These are phyloP conservation scores for Zootoca vivipara DNA, from an alignment of 2,113 vertebrate genomes.

Conservation along the genomic window DNA sequence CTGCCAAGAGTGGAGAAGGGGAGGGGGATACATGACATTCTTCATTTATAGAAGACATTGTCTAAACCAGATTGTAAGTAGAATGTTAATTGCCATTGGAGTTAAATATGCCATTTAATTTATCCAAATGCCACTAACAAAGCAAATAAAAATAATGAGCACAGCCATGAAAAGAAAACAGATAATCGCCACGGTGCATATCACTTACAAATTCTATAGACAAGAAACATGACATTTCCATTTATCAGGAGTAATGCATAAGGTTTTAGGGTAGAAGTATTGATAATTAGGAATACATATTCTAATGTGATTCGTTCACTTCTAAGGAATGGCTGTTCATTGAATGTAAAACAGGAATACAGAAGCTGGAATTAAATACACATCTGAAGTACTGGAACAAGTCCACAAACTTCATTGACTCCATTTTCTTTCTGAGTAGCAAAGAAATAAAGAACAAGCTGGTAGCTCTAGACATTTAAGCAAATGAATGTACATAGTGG, in stretches of 20 bases:
- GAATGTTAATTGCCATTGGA: background rate
- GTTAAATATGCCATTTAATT: background rate
- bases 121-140: conserved; percentile 8
- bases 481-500: background rate
- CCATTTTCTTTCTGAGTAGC: background rate
- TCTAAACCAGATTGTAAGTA: background rate
- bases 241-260: conserved; percentile 36
- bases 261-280: conserved; percentile 33
- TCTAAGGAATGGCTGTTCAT: background rate
- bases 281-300: conserved; percentile 8
- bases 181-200: background rate
- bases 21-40: background rate
- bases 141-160: conserved; percentile 48
- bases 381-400: background rate
- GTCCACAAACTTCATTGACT: background rate
- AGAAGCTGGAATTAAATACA: background rate
- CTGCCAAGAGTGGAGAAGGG: background rate
- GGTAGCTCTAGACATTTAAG: background rate
- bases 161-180: conserved; percentile 16
- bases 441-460: background rate
- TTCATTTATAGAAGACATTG: background rate
- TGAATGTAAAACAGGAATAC: background rate
- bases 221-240: conserved; percentile 8
- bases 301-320: conserved; percentile 27
- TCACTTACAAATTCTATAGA: conserved; percentile 45